Base-by-base conservation (phyloP, 2,113 vertebrate species). In the Etheostoma spectabile region DNA sequence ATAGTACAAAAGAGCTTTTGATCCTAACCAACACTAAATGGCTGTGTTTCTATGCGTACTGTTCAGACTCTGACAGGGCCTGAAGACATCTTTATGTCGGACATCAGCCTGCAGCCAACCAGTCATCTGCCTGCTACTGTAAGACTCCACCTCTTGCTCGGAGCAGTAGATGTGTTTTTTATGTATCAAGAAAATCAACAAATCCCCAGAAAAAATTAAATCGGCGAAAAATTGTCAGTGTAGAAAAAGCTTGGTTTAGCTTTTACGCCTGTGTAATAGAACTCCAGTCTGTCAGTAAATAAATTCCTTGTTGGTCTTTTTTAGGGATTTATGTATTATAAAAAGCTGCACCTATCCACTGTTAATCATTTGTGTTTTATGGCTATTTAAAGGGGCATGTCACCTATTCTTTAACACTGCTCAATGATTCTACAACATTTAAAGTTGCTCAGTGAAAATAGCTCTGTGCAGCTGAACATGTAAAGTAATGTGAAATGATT, bases 81-180 rank as follows among this genome's bases (percentile, higher is more conserved):
- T 66, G 95, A 96, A 84, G 95, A 94, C 65, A 94, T 96, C 93
- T 91, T 94, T 60, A 89, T 95, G 94, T 88, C 90, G 66, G 95
- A 96, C 86, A 2, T 96, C 74, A 93, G 90, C 67, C 68, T 85
- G 51, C 84, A 76, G 79, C 79, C 89, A 33, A 80, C 74, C 75
- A 86, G 86, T 24, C 84, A 81, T 64, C 88, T 95, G 74, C 89
- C 89, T 67, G 77, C 92, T 48, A 66, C 77, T 71, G 93, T 97
- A 95, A 95, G 92, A 77, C 87, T 89, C 72, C 27, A 46, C 42
- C 69, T 70, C 35, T 51, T 18, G 4, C 53, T 52, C n/a, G 66
- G n/a, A 55, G 35, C 30, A 53, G 30, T 65, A 51, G 18, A 74
- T 57, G 45, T 71, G 3, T n/a, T 60, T 21, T 52, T 79, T 11